A percentile compares a stretch with the other conserved stretches of the same genome.
phyloP scores from a whole-genome alignment of 2,797 vertebrate genomes.

The Emys orbicularis region DNA sequence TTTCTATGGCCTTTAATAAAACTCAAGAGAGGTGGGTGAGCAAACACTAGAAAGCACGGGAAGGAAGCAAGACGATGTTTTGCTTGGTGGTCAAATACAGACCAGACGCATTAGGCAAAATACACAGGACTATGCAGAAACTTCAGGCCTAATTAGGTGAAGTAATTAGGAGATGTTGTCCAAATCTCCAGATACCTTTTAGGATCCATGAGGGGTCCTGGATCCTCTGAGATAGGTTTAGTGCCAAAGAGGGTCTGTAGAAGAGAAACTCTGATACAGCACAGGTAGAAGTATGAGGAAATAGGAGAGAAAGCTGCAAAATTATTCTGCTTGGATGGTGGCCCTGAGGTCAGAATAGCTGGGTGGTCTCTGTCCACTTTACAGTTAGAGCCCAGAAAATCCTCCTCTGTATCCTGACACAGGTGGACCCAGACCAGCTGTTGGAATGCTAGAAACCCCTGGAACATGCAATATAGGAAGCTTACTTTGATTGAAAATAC shows the following conservation, averaged over 20 bases:
- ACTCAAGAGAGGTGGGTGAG: background rate
- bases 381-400: conserved; percentile 3
- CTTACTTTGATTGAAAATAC: background rate
- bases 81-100: background rate
- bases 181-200: background rate
- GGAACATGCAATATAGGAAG: background rate
- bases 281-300: background rate
- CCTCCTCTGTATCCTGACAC: conserved; percentile 31
- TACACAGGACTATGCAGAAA: background rate
- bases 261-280: background rate
- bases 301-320: background rate
- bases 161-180: background rate
- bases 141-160: background rate
- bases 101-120: background rate
- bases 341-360: background rate
- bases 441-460: background rate
- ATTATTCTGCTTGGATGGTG: conserved; percentile 35
- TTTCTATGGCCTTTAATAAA: conserved; percentile 5
- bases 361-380: conserved; percentile 35
- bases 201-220: background rate
- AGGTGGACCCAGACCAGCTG: background rate
- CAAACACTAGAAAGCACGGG: background rate
- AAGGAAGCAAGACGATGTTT: background rate
- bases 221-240: background rate
- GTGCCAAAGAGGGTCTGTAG: background rate